Conservation (phyloP, 2,888 invertebrate genomes). For the Sabatieria punctata region DNA sequence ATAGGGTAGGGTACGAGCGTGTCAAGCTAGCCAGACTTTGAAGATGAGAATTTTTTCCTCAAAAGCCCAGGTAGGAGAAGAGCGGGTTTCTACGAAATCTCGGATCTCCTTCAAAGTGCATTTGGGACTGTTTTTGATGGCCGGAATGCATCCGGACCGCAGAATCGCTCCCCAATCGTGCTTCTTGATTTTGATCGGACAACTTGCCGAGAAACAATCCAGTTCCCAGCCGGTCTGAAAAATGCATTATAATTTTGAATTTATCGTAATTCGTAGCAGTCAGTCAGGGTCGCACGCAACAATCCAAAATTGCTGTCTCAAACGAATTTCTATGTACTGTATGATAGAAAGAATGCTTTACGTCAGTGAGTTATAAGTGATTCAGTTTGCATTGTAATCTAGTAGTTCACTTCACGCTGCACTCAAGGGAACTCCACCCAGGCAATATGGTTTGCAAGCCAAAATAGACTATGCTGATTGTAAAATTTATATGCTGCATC, state of each 20-base stretch:
- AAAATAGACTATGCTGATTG: too few relatives aligned
- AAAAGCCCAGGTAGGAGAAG: neutral
- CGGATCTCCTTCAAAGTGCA: slow-evolving; percentile 8
- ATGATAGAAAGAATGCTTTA: too few relatives aligned
- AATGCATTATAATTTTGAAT: too few relatives aligned
- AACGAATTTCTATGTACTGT: too few relatives aligned
- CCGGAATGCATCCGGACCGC: slow-evolving; percentile 1
- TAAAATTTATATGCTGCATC: too few relatives aligned
- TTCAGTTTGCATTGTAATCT: too few relatives aligned
- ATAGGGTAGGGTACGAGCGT: too few relatives aligned
- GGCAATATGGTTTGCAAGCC: too few relatives aligned
- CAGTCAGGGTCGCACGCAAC: neutral
- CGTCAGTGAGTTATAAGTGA: too few relatives aligned
- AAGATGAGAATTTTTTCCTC: neutral
- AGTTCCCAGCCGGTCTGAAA: slow-evolving; percentile 8
- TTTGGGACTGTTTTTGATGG: slow-evolving; percentile 4
- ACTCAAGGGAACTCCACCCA: too few relatives aligned
- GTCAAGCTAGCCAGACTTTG: neutral
- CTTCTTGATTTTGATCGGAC: slow-evolving; percentile 8
- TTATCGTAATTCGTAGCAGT: neutral
- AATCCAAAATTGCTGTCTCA: neutral
- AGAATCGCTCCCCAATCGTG: slow-evolving; percentile 8
- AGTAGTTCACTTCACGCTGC: too few relatives aligned
- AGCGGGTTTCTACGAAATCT: neutral
- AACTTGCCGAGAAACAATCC: slow-evolving; percentile 4